Evolutionary conservation across 2,113 vertebrate genomes (phyloP), one percentile per base, ranked within the genome.

Genomic region (Larimichthys polyactis): DNA sequence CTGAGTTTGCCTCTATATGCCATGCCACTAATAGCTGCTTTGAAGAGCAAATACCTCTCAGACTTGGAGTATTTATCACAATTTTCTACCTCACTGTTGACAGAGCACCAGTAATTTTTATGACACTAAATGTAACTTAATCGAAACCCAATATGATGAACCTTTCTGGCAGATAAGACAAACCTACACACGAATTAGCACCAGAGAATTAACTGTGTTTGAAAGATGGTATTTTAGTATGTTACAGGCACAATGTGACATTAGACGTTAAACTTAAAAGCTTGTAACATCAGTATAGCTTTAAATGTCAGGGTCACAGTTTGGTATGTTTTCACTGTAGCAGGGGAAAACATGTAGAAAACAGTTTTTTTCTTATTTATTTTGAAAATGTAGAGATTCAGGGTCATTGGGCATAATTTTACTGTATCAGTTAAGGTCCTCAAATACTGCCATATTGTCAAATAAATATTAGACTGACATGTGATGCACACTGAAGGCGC

Each of bases 31-130:
- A 52, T 85, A 67, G 44, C 68, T 59, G 29, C 69, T 87, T 87
- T 90, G 81, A 75, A 89, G 86, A 89, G 77, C 24, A 85, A 72
- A 83, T 52, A 68, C 70, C 59, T 79, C 57, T 78, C 60, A 71
- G 67, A 85, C 64, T 71, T 84, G 48, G 29, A 78, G 49, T 68
- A 36, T 78, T 91, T 87, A 85, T 92, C 83, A 86, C 80, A 66
- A 76, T 90, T 89, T 76, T 88, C 43, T 67, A 75, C 57, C 27
- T 79, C 43, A 49, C 29, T 75, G 63, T 83, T 79, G 65, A 76
- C 67, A 72, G 75, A 89, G 29, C 20, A 76, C 49, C 27, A 82
- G 65, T 87, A 65, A 59, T 81, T 75, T 72, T 71, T 59, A 51
- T 51, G 36, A 67, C 43, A 27, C 11, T 60, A 71, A 54, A 59